These are phyloP conservation scores for Syngnathus rostellatus DNA, from an alignment of 2,797 vertebrate genomes.

Conservation along the genomic window DNA sequence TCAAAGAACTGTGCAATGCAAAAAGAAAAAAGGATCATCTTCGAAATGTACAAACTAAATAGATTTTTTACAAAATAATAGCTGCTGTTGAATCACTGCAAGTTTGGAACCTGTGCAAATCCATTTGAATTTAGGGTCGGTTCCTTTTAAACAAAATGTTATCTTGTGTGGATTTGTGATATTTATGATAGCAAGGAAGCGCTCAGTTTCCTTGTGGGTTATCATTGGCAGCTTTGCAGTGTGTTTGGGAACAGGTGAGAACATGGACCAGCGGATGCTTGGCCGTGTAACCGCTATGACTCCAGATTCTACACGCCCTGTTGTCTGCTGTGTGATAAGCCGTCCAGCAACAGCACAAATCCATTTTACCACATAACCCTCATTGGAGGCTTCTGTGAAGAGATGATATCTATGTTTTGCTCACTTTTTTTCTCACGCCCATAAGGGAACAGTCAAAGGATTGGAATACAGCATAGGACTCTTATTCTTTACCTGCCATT, in stretches of 20 bases:
- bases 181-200: conserved; percentile 22
- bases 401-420: conserved; percentile 41
- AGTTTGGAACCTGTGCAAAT: not conserved
- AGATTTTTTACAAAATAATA: not conserved
- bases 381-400: conserved; percentile 33
- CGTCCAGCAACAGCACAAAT: conserved; percentile 46
- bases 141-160: not conserved
- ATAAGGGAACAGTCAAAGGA: conserved; percentile 35
- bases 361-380: conserved; percentile 52
- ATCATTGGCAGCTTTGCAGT: conserved; percentile 15
- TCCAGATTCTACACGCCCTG: conserved; percentile 58
- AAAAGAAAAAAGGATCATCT: not conserved
- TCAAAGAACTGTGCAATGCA: conserved; percentile 22
- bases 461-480: conserved; percentile 18
- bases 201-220: conserved; percentile 34
- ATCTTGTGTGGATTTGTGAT: conserved; percentile 8
- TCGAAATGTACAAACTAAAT: not conserved
- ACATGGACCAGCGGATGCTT: conserved; percentile 52
- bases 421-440: conserved; percentile 39
- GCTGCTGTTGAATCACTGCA: not conserved
- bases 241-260: conserved; percentile 41
- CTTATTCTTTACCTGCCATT: conserved; percentile 14
- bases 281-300: conserved; percentile 53
- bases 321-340: conserved; percentile 47
- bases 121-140: not conserved